Evolutionary conservation across 2,888 invertebrate species (phyloP).

Genomic region (Brachylomia viminalis): DNA sequence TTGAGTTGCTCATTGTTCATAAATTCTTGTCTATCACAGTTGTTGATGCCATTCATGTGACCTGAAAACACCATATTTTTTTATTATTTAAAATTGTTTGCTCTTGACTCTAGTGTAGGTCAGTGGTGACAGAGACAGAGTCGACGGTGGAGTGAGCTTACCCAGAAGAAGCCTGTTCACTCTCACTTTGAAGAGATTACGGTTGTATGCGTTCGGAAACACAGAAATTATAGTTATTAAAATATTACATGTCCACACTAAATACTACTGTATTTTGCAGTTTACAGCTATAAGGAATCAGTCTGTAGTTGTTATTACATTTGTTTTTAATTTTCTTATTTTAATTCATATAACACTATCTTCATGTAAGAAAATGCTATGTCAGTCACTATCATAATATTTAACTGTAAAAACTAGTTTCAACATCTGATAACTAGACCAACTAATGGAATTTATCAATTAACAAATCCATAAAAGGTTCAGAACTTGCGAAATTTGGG

Average conservation of each 20-base stretch:
- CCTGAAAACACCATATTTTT: too few species aligned
- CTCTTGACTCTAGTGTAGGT: too few species aligned
- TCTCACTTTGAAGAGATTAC: too few species aligned
- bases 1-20: slow-evolving; percentile 85
- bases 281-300: not conserved
- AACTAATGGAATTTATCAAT: not conserved
- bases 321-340: not conserved
- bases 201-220: too few species aligned
- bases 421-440: not conserved
- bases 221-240: not conserved
- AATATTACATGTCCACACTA: not conserved
- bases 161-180: too few species aligned
- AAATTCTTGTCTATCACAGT: slow-evolving; percentile 83
- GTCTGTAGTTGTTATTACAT: not conserved
- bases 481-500: not conserved
- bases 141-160: too few species aligned
- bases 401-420: not conserved
- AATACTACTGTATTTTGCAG: not conserved
- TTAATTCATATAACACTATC: not conserved
- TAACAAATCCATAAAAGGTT: not conserved
- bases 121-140: too few species aligned
- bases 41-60: slow-evolving; percentile 84
- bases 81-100: too few species aligned
- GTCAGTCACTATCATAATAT: not conserved
- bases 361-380: not conserved